A percentile compares a stretch with the other conserved stretches of the same genome.
Evolutionary conservation across 2,113 vertebrate genomes (phyloP).

Genomic region (Aspiorhynchus laticeps): DNA sequence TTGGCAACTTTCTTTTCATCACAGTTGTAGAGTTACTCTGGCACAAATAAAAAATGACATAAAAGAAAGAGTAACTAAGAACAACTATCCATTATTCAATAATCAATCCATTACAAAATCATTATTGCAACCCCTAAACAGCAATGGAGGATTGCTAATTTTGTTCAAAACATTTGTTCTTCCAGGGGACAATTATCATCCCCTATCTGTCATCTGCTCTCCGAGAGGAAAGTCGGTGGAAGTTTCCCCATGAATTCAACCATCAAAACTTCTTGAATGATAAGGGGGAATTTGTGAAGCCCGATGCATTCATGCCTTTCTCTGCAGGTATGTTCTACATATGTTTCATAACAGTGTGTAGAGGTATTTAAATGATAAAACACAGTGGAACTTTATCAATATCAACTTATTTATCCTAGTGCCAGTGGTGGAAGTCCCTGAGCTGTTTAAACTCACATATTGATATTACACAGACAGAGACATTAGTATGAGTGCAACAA

Average conservation of each 20-base stretch:
- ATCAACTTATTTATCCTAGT: no score
- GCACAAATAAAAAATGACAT: background rate
- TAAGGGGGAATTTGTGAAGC: constrained; percentile 71
- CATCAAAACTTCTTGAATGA: constrained; percentile 80
- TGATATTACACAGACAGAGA: no score
- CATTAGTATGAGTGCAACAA: background rate
- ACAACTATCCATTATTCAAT: background rate
- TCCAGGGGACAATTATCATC: constrained; percentile 71
- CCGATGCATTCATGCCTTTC: constrained; percentile 81
- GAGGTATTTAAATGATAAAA: background rate
- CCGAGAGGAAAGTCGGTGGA: constrained; percentile 76
- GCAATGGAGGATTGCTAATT: background rate
- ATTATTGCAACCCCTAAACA: background rate
- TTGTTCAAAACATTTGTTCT: background rate
- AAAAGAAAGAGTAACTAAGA: background rate
- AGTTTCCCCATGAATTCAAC: constrained; percentile 74
- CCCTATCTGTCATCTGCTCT: constrained; percentile 76
- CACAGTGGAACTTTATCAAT: no score
- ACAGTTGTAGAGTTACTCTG: background rate
- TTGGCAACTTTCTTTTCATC: background rate
- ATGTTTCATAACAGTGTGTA: background rate
- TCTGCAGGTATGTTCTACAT: constrained; percentile 71
- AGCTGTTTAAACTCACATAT: no score
- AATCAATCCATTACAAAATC: background rate
- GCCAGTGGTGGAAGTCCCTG: no score